Base-by-base conservation (phyloP, 2,113 vertebrate species). In the Xyrauchen texanus region DNA sequence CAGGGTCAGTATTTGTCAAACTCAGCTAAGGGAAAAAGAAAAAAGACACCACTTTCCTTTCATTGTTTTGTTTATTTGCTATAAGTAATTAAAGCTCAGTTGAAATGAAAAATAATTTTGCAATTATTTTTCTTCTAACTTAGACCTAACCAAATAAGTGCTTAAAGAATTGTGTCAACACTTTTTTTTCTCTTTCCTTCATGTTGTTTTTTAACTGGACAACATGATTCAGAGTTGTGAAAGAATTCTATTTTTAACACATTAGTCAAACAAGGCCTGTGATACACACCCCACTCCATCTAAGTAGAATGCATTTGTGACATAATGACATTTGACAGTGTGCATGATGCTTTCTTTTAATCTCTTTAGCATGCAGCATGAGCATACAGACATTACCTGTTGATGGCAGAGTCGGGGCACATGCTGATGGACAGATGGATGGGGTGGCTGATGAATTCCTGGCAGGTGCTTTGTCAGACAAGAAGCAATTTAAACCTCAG, bases 391-490 rank as follows among this genome's bases (percentile, higher is more conserved):
- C 91, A 90, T 93, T 91, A 93, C 91, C 91, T 91, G 91, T 92
- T 92, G 92, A 93, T 88, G 90, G 85, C 87, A 84, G 89, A 90
- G 91, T 72, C 85, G 87, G 87, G 81, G 85, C 84, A 74, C 72
- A 74, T 79, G 61, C 92, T 93, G 92, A 94, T 94, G 91, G 93
- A 93, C 91, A 92, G 92, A 93, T 91, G 91, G 92, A 93, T 93
- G 90, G 90, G 88, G 84, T 89, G 73, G 84, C 89, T 92, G 92
- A 93, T 92, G 91, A 91, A 91, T 89, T 89, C 78, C 85, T 91
- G 92, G 90, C 93, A 94, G 92, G 92, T 92, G 91, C 92, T 94
- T 94, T 94, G 92, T 94, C 92, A 94, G 92, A 89, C 88, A 82
- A 89, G 87, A 85, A 91, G 92, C 91, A 93, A 93, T 94, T 91